A percentile compares a stretch with the other conserved stretches of the same genome.
Conservation (phyloP, 37 sponge, comb jelly and placozoan genomes). For the Diacarnus erythraeanus region DNA sequence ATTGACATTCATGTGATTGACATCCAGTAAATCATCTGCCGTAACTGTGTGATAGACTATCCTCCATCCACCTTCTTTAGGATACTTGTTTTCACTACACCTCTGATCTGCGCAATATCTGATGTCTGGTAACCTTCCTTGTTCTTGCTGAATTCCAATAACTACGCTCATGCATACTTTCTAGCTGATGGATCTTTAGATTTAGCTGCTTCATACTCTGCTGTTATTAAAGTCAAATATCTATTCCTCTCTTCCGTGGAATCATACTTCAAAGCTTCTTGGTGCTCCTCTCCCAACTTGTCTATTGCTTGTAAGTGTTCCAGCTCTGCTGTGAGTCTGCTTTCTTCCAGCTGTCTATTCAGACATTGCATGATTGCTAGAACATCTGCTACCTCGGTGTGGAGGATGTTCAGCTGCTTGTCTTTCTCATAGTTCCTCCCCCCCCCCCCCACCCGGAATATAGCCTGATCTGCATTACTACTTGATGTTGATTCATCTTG, state of each 20-base stretch:
- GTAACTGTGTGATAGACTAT: conserved; percentile 24
- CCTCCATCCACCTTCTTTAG: conserved; percentile 42
- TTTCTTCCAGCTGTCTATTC: too few species aligned
- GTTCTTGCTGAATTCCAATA: conserved; percentile 9
- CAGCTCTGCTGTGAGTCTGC: too few species aligned
- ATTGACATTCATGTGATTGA: conserved; percentile 13
- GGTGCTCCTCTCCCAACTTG: too few species aligned
- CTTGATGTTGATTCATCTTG: too few species aligned
- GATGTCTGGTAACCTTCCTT: conserved; percentile 21
- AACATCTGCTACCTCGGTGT: too few species aligned
- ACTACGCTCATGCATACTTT: background rate
- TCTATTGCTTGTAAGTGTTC: too few species aligned
- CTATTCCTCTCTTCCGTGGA: conserved; percentile 1
- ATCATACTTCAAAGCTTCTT: background rate
- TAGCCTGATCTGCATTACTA: too few species aligned
- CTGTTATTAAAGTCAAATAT: background rate
- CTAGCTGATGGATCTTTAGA: background rate
- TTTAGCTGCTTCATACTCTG: background rate
- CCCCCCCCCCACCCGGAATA: too few species aligned
- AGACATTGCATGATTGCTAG: too few species aligned
- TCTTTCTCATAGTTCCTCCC: too few species aligned
- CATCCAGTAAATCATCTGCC: conserved; percentile 45
- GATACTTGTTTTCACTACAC: conserved; percentile 42
- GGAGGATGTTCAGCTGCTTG: too few species aligned
- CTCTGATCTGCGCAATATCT: conserved; percentile 4